phyloP scores from a whole-genome alignment of 2,888 invertebrate species.

The Phlogophora meticulosa region DNA sequence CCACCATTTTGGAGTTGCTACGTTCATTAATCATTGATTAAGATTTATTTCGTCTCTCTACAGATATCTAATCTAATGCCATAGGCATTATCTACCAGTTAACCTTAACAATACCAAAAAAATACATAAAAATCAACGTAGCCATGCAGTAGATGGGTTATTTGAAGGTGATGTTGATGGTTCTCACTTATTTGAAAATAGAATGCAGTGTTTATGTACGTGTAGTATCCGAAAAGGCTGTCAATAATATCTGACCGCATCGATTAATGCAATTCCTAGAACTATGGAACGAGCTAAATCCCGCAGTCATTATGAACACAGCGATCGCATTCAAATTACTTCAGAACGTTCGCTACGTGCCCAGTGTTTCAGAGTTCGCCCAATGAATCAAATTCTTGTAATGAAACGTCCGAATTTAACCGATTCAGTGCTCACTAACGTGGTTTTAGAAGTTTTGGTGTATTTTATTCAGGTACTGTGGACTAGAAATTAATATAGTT shows the following conservation, averaged over 20 bases:
- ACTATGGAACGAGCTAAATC: slow-evolving; percentile 37
- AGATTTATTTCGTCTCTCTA: no score
- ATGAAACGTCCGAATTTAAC: slow-evolving; percentile 84
- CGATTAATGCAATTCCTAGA: slow-evolving; percentile 33
- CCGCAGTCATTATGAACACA: slow-evolving; percentile 48
- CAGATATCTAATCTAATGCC: no score
- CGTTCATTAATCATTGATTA: no score
- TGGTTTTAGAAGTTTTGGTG: slow-evolving; percentile 70
- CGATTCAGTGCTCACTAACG: slow-evolving; percentile 69
- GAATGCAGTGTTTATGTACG: no score
- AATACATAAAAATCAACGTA: no score
- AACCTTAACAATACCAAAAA: no score
- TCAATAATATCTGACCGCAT: slow-evolving; percentile 3
- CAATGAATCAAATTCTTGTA: slow-evolving; percentile 88
- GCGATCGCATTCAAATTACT: slow-evolving; percentile 67
- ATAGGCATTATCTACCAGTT: no score
- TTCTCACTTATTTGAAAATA: no score
- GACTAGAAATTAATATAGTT: slow-evolving; percentile 57
- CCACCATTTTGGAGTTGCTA: no score
- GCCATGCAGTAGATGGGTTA: no score
- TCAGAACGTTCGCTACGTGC: slow-evolving; percentile 70
- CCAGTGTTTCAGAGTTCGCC: slow-evolving; percentile 76
- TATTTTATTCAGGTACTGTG: slow-evolving; percentile 56
- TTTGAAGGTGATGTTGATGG: no score
- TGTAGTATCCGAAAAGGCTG: no score